Base-by-base conservation (phyloP, 2,888 invertebrate genomes). In the Pristionchus entomophagus region DNA sequence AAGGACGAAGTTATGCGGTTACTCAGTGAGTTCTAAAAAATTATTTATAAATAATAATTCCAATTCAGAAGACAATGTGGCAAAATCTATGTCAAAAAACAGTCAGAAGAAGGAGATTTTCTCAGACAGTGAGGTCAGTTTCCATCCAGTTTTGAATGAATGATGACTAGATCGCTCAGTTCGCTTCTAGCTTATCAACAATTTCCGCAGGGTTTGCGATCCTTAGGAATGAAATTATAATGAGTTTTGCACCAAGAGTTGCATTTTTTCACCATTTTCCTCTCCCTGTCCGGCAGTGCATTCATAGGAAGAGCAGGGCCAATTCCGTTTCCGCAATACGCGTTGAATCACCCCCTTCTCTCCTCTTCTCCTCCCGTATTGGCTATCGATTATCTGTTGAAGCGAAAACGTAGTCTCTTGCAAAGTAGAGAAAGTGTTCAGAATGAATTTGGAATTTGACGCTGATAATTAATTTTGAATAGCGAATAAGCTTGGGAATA, bases 1-100 rank as follows among this genome's bases (percentile, higher is more conserved):
- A 80, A 80, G 22, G 78, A 80, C 32, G 78, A 80, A 51, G 78
- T 80, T 12, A 51, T 80, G 78, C 78, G 78, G 32, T 80, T 80
- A 53, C 51, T 80, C 10, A 73, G 73, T 73, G 22, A 73, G 73
- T 73, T 45, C 41, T 49, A 3, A 12, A 3, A 8, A n/a, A n/a
- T n/a, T n/a, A n/a, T n/a, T n/a, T n/a, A n/a, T n/a, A 77, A 77
- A 45, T 26, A 0, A 0, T 1, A n/a, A 17, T 32, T 69, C 22
- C 26, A 5, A n/a, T 32, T 22, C 29, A 80, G 51, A 80, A 53
- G 51, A 26, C 8, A 41, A 14, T 8, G 12, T 32, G 3, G 22
- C 78, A 22, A 32, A 29, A 22, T 35, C 78, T 0, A 51, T 22
- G n/a, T n/a, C 32, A 80, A 80, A 32, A 22, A 53, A 6, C 14